Percentiles rank a stretch among this genome's conserved stretches.
These are phyloP conservation scores for Xyliphius kryptos DNA, from an alignment of 2,113 vertebrate species.

Conservation along the genomic window DNA sequence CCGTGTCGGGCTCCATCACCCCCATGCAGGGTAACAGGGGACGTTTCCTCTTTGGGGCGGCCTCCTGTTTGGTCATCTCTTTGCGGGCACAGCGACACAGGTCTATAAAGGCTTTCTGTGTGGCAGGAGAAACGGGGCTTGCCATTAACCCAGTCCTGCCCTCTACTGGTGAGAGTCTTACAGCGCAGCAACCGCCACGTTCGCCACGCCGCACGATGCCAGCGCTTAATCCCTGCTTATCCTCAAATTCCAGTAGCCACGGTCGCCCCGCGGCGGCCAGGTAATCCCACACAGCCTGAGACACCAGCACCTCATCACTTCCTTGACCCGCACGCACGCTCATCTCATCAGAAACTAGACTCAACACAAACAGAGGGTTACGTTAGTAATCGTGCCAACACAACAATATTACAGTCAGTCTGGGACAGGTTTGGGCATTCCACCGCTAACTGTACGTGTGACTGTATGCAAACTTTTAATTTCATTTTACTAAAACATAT, in stretches of 20 bases:
- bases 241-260: slow-evolving; percentile 83
- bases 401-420: not conserved
- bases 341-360: slow-evolving; percentile 73
- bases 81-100: slow-evolving; percentile 78
- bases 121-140: slow-evolving; percentile 70
- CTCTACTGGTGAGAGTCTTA: slow-evolving; percentile 75
- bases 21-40: slow-evolving; percentile 68
- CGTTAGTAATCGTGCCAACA: not conserved
- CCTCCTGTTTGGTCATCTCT: slow-evolving; percentile 78
- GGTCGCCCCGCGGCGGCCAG: slow-evolving; percentile 78
- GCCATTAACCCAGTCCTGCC: slow-evolving; percentile 65
- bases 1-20: slow-evolving; percentile 55
- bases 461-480: too few relatives aligned
- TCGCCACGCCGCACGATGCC: slow-evolving; percentile 82
- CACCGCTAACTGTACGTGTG: too few relatives aligned
- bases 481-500: too few relatives aligned
- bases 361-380: slow-evolving; percentile 24
- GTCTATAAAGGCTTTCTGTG: slow-evolving; percentile 71
- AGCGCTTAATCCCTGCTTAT: slow-evolving; percentile 80
- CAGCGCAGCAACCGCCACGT: slow-evolving; percentile 85
- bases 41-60: slow-evolving; percentile 72
- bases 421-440: too few relatives aligned
- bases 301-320: slow-evolving; percentile 85
- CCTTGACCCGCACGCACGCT: slow-evolving; percentile 75
- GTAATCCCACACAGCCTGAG: slow-evolving; percentile 89